Evolutionary conservation across 2,888 invertebrate species (phyloP).

Genomic region (Ophioninae sp.): DNA sequence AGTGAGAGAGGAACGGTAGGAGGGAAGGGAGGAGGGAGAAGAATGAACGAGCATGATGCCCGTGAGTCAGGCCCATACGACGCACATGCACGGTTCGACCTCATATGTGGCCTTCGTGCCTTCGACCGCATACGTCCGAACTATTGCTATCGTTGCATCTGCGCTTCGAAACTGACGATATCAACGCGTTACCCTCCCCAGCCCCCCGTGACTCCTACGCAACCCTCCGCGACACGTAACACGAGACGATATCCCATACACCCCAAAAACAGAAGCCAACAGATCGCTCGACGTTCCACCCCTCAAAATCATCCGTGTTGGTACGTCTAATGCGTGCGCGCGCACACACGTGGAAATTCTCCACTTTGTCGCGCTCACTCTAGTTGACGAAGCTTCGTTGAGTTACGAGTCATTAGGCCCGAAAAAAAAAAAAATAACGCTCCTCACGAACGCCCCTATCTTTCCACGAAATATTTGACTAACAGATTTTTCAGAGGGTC

Average conservation of each 20-base stretch:
- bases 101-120: slow-evolving; percentile 76
- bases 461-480: slow-evolving; percentile 32
- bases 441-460: neutral
- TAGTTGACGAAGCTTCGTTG: slow-evolving; percentile 47
- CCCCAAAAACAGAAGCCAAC: slow-evolving; percentile 63
- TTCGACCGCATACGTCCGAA: slow-evolving; percentile 73
- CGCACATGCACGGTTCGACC: slow-evolving; percentile 70
- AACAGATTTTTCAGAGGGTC: slow-evolving; percentile 7
- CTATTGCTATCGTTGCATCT: slow-evolving; percentile 78
- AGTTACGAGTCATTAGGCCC: slow-evolving; percentile 61
- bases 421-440: slow-evolving; percentile 31
- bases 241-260: slow-evolving; percentile 64
- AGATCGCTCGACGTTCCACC: slow-evolving; percentile 74
- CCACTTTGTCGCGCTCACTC: slow-evolving; percentile 17
- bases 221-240: slow-evolving; percentile 57
- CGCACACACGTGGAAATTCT: slow-evolving; percentile 1
- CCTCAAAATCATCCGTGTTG: slow-evolving; percentile 36
- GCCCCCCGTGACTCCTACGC: slow-evolving; percentile 53
- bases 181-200: slow-evolving; percentile 47
- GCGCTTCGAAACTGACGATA: slow-evolving; percentile 67
- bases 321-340: slow-evolving; percentile 29
- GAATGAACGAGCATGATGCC: slow-evolving; percentile 71
- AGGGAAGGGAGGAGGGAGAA: slow-evolving; percentile 24
- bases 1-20: slow-evolving; percentile 25
- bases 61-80: slow-evolving; percentile 79